These are phyloP conservation scores for Botrylloides violaceus DNA, from an alignment of 23 tunicate genomes.

Conservation along the genomic window DNA sequence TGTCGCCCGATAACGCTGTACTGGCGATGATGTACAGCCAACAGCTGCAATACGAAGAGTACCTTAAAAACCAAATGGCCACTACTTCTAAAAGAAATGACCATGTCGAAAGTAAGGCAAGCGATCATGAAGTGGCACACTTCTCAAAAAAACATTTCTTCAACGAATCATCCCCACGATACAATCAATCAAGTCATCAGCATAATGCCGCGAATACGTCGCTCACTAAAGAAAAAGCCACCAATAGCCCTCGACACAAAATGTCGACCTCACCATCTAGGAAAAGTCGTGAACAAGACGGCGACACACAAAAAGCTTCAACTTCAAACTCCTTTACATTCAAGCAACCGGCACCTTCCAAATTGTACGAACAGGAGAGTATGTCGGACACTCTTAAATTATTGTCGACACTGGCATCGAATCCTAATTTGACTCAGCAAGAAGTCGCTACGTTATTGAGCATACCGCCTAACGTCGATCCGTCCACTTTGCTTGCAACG, in stretches of 20 bases:
- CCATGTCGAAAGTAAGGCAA: background rate
- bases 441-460: conserved; percentile 16
- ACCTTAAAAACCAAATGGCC: background rate
- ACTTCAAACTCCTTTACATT: background rate
- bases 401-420: conserved; percentile 20
- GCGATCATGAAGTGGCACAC: background rate
- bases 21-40: conserved; percentile 47
- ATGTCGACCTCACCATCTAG: conserved; percentile 6
- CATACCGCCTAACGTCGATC: background rate
- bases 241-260: conserved; percentile 4
- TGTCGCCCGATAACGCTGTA: conserved; percentile 18
- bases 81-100: background rate
- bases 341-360: background rate
- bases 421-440: conserved; percentile 16
- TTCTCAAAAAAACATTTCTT: background rate
- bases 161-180: background rate
- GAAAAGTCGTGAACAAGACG: conserved; percentile 4
- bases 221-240: conserved; percentile 2
- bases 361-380: conserved; percentile 4
- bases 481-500: background rate
- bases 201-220: conserved; percentile 18
- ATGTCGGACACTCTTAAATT: conserved; percentile 18
- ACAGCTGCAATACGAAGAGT: conserved; percentile 24
- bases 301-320: background rate
- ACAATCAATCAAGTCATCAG: background rate